Base-by-base conservation (phyloP, 2,797 vertebrate species). In the Eulemur coronatus region DNA sequence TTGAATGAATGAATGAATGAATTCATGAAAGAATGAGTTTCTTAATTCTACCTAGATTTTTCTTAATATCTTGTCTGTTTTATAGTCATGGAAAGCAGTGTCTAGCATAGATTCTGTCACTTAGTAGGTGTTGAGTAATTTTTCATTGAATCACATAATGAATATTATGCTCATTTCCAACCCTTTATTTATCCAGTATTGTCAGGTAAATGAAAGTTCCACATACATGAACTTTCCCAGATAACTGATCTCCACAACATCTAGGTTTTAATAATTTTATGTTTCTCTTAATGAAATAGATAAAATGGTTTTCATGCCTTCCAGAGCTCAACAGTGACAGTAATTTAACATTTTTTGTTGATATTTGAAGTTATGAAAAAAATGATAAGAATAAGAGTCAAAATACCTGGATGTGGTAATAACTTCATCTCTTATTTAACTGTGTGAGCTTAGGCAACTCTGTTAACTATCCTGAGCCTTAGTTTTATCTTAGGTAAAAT, bases 261-360 rank as follows among this genome's bases (percentile, higher is more conserved):
- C 15, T 67, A 90, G 2, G 9, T 69, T 92, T 94, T 89, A 75
- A 72, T 67, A 89, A 69, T 79, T 89, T 89, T 81, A 33, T 78
- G 38, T 92, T 76, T 86, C 12, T 96, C 17, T 92, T 95, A 76
- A 79, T 84, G 18, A 50, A 94, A 94, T 87, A 89, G 1, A 30
- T 86, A 78, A 94, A 95, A 43, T 90, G 50, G 24, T 94, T 90
- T 69, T 7, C 46, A 52, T 78, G 12, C 33, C 18, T 61, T 84
- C 38, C 18, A 79, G 57, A 94, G 52, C 17, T 82, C n/a, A 87
- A 69, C 43, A 90, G 20, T 82, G 24, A 92, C 52, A 82, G 18
- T 61, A 85, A 81, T 94, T 93, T 87, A 90, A 30, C 33, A 70
- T 76, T 89, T 88, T 94, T 95, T 78, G 28, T 76, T 92, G 46